These are phyloP conservation scores for Myiothlypis coronata DNA, from an alignment of 2,797 vertebrate species.

Conservation along the genomic window DNA sequence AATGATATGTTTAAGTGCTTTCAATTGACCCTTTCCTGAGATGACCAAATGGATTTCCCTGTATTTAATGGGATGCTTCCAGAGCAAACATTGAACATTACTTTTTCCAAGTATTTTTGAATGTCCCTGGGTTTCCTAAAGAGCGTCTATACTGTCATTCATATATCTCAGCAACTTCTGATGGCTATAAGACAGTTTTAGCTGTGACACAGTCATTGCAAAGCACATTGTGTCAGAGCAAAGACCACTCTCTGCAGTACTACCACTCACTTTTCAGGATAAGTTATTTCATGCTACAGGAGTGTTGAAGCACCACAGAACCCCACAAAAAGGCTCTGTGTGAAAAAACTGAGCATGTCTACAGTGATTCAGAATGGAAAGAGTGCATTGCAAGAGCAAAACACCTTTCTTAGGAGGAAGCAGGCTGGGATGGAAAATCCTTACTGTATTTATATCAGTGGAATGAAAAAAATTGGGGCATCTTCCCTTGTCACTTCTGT, in stretches of 20 bases:
- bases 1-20: background rate
- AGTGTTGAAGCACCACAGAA: background rate
- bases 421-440: background rate
- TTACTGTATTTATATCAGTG: background rate
- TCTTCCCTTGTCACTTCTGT: background rate
- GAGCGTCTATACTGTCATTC: background rate
- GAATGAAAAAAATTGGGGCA: background rate
- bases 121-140: background rate
- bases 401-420: background rate
- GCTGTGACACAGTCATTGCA: background rate
- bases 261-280: background rate
- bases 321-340: background rate
- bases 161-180: background rate
- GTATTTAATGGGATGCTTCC: background rate
- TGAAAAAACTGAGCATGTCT: background rate
- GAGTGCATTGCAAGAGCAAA: background rate
- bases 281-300: background rate
- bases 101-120: background rate
- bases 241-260: background rate
- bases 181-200: background rate
- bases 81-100: background rate
- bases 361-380: background rate
- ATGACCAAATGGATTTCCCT: background rate
- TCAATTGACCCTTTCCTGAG: background rate
- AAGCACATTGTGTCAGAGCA: background rate